Conservation (phyloP, 2,797 vertebrate species). For the Thaleichthys pacificus region DNA sequence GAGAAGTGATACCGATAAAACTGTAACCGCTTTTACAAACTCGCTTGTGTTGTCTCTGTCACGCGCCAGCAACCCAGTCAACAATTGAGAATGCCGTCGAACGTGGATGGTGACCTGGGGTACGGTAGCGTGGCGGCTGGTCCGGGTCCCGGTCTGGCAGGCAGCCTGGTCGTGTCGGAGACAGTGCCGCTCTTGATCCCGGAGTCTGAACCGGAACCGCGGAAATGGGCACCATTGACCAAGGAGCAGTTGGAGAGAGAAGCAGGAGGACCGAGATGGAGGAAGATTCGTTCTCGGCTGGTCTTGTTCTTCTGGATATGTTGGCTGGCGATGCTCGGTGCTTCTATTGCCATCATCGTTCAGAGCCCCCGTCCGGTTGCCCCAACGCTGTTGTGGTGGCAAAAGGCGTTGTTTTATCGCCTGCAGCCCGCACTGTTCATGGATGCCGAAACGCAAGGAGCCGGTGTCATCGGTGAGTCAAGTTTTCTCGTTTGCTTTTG, state of each 20-base stretch:
- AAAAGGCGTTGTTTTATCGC: conserved; percentile 69
- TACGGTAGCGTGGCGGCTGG: conserved; percentile 49
- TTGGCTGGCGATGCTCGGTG: conserved; percentile 66
- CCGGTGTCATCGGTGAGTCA: conserved; percentile 62
- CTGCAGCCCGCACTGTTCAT: conserved; percentile 51
- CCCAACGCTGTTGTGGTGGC: conserved; percentile 72
- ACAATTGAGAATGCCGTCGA: conserved; percentile 60
- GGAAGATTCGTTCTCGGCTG: conserved; percentile 60
- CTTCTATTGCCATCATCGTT: conserved; percentile 56
- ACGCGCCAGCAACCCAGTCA: conserved; percentile 1
- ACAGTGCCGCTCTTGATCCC: conserved; percentile 60
- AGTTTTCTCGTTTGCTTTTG: no score
- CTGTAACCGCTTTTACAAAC: neutral
- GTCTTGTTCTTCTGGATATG: conserved; percentile 68
- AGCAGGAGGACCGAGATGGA: conserved; percentile 67
- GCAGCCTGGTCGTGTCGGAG: conserved; percentile 43
- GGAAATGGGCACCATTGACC: conserved; percentile 57
- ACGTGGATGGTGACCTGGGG: conserved; percentile 54
- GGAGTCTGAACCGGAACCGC: conserved; percentile 17
- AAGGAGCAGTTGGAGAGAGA: conserved; percentile 63
- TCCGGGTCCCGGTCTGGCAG: conserved; percentile 15
- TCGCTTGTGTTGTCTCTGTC: neutral
- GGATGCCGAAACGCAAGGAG: conserved; percentile 29
- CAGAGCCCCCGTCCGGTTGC: conserved; percentile 54
- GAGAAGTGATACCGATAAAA: neutral